Percentiles rank a stretch among this genome's conserved stretches.
phyloP scores from a whole-genome alignment of 2,888 invertebrate species.

The Patella caerulea region DNA sequence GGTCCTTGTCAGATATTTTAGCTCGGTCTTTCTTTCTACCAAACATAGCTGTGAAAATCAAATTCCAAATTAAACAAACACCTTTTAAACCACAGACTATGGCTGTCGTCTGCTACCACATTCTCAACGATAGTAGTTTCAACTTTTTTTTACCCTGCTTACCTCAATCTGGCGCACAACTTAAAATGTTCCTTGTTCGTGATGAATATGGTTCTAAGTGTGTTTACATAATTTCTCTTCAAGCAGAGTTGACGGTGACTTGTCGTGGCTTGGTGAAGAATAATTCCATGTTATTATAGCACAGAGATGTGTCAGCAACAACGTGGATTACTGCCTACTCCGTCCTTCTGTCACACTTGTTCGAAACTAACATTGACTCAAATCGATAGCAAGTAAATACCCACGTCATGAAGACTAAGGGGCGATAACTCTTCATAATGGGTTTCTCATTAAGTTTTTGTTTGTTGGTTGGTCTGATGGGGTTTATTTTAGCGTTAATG shows the following conservation, averaged over 20 bases:
- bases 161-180: too few species aligned
- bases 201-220: too few species aligned
- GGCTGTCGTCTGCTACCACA: not conserved
- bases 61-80: constrained; percentile 4
- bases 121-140: not conserved
- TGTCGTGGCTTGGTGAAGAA: not conserved
- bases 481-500: too few species aligned
- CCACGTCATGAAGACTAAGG: not conserved
- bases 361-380: not conserved
- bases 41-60: constrained; percentile 43
- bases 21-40: constrained; percentile 53
- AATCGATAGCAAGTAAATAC: constrained; percentile 9
- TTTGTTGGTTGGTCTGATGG: too few species aligned
- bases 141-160: too few species aligned
- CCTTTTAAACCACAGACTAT: not conserved
- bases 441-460: too few species aligned
- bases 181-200: too few species aligned
- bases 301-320: not conserved
- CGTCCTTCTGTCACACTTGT: constrained; percentile 2
- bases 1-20: constrained; percentile 59
- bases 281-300: not conserved
- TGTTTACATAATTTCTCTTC: not conserved
- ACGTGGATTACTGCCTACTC: not conserved
- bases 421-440: too few species aligned
- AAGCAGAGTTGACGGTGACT: not conserved